Conservation (phyloP, 1,140 invertebrate species). For the Conus ventricosus region DNA sequence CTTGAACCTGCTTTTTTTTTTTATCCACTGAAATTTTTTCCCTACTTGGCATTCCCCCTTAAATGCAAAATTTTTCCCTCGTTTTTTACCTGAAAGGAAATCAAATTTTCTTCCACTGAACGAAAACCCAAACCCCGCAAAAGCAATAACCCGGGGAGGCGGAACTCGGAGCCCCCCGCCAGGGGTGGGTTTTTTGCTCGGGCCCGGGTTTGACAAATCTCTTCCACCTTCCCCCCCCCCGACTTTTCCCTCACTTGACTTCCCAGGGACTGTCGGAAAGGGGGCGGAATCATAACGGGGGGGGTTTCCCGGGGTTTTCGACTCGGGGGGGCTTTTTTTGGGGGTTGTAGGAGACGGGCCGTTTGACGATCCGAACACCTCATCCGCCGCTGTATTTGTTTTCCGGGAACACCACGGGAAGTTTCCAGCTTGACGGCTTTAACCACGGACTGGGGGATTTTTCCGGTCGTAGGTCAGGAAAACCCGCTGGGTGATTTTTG, state of each 20-base stretch:
- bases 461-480: conserved; percentile 52
- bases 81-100: too few relatives aligned
- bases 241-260: conserved; percentile 51
- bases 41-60: too few relatives aligned
- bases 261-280: conserved; percentile 1
- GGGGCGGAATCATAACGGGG: background rate
- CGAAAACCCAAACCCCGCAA: background rate
- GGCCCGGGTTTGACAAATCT: conserved; percentile 49
- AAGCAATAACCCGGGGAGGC: conserved; percentile 28
- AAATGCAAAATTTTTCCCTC: too few relatives aligned
- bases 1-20: too few relatives aligned
- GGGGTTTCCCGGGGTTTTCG: conserved; percentile 20
- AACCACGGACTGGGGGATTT: conserved; percentile 54
- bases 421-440: conserved; percentile 3
- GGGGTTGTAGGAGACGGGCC: conserved; percentile 40
- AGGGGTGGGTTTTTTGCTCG: conserved; percentile 45
- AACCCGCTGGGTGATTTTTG: conserved; percentile 48
- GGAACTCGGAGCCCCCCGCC: conserved; percentile 44
- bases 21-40: too few relatives aligned
- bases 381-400: conserved; percentile 47
- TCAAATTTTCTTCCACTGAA: too few relatives aligned
- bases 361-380: conserved; percentile 51
- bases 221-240: conserved; percentile 44
- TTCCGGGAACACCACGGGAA: conserved; percentile 40
- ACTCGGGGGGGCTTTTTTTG: conserved; percentile 23